These are phyloP conservation scores for Zoanthus sansibaricus DNA, from an alignment of 92 coral and sea anemone species.

Conservation along the genomic window DNA sequence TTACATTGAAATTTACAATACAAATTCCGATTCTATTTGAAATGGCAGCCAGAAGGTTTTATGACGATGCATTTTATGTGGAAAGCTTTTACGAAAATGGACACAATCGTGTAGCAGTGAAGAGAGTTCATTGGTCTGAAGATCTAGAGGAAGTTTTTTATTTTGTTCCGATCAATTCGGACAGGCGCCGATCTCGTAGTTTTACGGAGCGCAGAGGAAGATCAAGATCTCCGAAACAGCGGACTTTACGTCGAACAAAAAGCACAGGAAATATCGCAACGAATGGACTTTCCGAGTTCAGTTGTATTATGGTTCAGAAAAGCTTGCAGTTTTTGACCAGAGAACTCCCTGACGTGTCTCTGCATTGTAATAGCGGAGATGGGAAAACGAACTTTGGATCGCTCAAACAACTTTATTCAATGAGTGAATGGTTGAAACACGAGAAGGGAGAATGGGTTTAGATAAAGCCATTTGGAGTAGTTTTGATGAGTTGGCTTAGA, in stretches of 20 bases:
- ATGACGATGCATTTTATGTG: slow-evolving; percentile 21
- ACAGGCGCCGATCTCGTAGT: slow-evolving; percentile 42
- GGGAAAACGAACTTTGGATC: slow-evolving; percentile 54
- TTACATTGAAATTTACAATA: background rate
- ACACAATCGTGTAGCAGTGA: slow-evolving; percentile 12
- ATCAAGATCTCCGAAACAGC: slow-evolving; percentile 43
- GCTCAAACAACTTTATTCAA: slow-evolving; percentile 59
- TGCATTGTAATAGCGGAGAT: slow-evolving; percentile 45
- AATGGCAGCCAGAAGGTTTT: slow-evolving; percentile 35
- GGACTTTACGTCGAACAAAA: slow-evolving; percentile 36
- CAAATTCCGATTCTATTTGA: background rate
- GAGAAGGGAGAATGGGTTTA: slow-evolving; percentile 78
- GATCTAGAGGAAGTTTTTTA: slow-evolving; percentile 68
- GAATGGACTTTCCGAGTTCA: slow-evolving; percentile 60
- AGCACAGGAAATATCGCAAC: slow-evolving; percentile 34
- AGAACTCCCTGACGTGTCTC: slow-evolving; percentile 57
- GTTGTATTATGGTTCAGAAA: slow-evolving; percentile 67
- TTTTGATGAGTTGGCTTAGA: background rate
- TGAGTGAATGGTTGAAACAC: slow-evolving; percentile 65
- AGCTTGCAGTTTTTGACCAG: slow-evolving; percentile 65
- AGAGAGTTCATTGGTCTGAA: slow-evolving; percentile 73
- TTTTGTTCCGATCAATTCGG: slow-evolving; percentile 57
- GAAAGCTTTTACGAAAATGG: slow-evolving; percentile 13
- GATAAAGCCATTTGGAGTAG: background rate
- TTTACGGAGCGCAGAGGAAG: slow-evolving; percentile 52